A percentile compares a stretch with the other conserved stretches of the same genome.
Evolutionary conservation across 1,140 invertebrate species (phyloP).

Genomic region (Hylaeus anthracinus): DNA sequence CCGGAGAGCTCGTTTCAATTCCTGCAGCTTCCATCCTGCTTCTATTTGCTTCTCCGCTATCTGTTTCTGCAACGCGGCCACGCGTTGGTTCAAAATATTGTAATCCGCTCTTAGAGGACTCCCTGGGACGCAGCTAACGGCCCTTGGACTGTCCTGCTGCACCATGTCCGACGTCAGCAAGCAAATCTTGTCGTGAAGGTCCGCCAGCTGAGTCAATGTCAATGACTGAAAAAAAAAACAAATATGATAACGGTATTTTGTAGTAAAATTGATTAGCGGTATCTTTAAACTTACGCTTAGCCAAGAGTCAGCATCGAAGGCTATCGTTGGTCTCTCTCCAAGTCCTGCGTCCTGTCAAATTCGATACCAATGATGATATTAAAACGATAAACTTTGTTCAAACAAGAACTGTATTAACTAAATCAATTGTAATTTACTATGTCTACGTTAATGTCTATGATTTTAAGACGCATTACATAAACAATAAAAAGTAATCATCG

Average conservation of each 20-base stretch:
- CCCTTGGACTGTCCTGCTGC: slow-evolving; percentile 44
- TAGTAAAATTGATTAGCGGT: not conserved
- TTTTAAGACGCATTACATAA: too few species aligned
- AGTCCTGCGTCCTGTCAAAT: not conserved
- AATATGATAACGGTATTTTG: not conserved
- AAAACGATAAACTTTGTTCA: not conserved
- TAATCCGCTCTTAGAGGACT: slow-evolving; percentile 50
- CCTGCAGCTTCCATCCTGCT: slow-evolving; percentile 61
- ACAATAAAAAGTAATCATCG: too few species aligned
- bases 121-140: not conserved
- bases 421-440: too few species aligned
- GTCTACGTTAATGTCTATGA: too few species aligned
- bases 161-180: slow-evolving; percentile 67
- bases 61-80: slow-evolving; percentile 72
- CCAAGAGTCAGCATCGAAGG: slow-evolving; percentile 69
- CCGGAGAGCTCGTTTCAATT: slow-evolving; percentile 61
- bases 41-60: slow-evolving; percentile 70
- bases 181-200: slow-evolving; percentile 74
- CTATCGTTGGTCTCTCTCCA: slow-evolving; percentile 30
- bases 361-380: not conserved
- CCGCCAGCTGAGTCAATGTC: slow-evolving; percentile 70
- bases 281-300: slow-evolving; percentile 60
- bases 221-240: slow-evolving; percentile 60
- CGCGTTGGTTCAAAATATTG: slow-evolving; percentile 65
- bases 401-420: too few species aligned